Evolutionary conservation across 1,140 invertebrate species (phyloP), one percentile per base, ranked within the genome.

Genomic region (Zaprionus lachaisei): DNA sequence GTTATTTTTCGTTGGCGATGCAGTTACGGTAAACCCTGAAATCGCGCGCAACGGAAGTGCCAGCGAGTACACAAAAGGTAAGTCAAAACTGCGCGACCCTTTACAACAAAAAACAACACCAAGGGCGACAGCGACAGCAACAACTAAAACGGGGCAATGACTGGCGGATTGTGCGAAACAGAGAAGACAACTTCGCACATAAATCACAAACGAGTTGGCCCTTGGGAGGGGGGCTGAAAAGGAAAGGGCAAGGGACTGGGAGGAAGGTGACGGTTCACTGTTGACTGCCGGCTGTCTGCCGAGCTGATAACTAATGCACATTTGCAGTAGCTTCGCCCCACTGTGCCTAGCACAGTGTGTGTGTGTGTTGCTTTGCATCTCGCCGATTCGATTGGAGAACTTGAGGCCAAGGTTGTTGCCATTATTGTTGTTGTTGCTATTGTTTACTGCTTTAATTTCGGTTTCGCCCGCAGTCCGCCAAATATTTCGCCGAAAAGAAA

Each of bases 401-500:
- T 75, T 63, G 63, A 78, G 82, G 83, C 82, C 82, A 85, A 85
- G 82, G 82, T 81, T 85, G 83, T 86, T 84, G 80, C 73, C 51
- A 17, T 70, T 34, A n/a, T 47, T 47, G 15, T n/a, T 41, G 15
- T n/a, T 15, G 14, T 15, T 41, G 14, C 6, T 41, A 5, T 49
- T 20, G 9, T 49, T 49, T 22, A 49, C 20, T 31, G 17, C 57
- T 58, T 70, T 57, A 22, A 37, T 69, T 76, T 60, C 62, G n/a
- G 62, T 76, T 72, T 72, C 69, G 26, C 37, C 60, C 65, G 60
- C 34, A 56, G 41, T 47, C 31, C 61, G 62, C 61, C 38, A 65
- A 72, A 72, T 71, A 60, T 75, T 71, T 71, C 41, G 34, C 67
- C 17, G 57, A 69, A 68, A 41, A 61, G 44, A 47, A 47, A 41